Evolutionary conservation across 2,888 invertebrate species (phyloP), one percentile per base, ranked within the genome.

Genomic region (Portevinia maculata): DNA sequence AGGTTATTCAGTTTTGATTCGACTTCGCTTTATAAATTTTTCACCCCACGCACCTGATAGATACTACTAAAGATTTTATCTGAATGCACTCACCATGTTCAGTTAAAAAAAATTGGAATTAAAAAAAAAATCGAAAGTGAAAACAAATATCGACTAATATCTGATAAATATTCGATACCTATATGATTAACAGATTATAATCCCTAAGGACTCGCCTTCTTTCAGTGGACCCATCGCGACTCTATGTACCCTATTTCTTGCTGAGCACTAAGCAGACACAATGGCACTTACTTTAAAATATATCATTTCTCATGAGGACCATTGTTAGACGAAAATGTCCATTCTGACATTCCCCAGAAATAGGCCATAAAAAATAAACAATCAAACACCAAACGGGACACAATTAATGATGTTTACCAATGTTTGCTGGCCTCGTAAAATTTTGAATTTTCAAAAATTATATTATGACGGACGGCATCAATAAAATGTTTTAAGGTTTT

Each of bases 401-500:
- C 69, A 65, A 76, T 81, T 81, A 81, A 70, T 81, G 76, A n/a
- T 81, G 70, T 81, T 65, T 48, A 76, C 64, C 64, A 52, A 70
- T 69, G 62, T 64, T 81, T 70, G 70, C 46, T 37, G n/a, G 64
- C 50, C 52, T 64, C 75, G 70, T 81, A 76, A 81, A 79, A 48
- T 28, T 19, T 19, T 19, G n/a, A 75, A 30, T 37, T 24, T 48
- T 53, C 32, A 73, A 73, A 64, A 64, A 55, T 64, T 28, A 64
- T 76, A 50, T 76, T 81, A 70, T 76, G 81, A 81, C 65, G 64
- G 41, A 64, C 69, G 64, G 64, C 64, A 59, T 21, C 59, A 53
- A 81, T 81, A 70, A 75, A 65, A 65, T 30, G 53, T 70, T 75
- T 70, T 52, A 52, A 34, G 75, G 74, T 59, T 65, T 81, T 65